Evolutionary conservation across 2,888 invertebrate species (phyloP).

Genomic region (Patella ulyssiponensis): DNA sequence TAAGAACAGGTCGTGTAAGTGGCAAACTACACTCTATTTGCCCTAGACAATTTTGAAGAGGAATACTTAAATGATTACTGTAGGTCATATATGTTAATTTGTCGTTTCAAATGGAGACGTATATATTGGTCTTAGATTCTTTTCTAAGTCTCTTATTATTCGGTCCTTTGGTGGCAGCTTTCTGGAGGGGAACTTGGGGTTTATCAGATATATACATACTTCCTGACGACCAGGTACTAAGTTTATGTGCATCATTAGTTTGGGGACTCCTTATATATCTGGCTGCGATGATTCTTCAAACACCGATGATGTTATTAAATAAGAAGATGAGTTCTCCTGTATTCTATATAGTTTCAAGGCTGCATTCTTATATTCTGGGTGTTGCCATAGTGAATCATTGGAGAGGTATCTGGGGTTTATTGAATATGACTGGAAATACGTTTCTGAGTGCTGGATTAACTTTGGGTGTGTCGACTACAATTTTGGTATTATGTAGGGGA

Average conservation of each 20-base stretch:
- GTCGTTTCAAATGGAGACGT: background rate
- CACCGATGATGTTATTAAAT: background rate
- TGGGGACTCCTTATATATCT: background rate
- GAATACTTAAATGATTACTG: too few species aligned
- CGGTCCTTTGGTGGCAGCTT: background rate
- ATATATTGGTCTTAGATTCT: background rate
- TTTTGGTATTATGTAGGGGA: background rate
- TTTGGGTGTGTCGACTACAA: background rate
- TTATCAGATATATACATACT: background rate
- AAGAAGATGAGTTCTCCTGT: background rate
- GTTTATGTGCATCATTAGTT: background rate
- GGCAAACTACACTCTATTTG: too few species aligned
- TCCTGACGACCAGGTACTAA: background rate
- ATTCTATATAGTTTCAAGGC: background rate
- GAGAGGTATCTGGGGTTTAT: background rate
- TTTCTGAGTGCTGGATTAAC: background rate
- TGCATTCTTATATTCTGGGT: background rate
- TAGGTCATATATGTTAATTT: too few species aligned
- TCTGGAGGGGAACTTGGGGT: conserved; percentile 2
- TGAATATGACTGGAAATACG: background rate
- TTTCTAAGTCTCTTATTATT: background rate
- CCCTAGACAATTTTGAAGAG: too few species aligned
- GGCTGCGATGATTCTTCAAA: background rate
- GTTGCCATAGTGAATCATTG: background rate
- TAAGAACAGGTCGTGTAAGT: too few species aligned